Evolutionary conservation across 2,888 invertebrate genomes (phyloP).

Genomic region (Alloscopus bannaensis): DNA sequence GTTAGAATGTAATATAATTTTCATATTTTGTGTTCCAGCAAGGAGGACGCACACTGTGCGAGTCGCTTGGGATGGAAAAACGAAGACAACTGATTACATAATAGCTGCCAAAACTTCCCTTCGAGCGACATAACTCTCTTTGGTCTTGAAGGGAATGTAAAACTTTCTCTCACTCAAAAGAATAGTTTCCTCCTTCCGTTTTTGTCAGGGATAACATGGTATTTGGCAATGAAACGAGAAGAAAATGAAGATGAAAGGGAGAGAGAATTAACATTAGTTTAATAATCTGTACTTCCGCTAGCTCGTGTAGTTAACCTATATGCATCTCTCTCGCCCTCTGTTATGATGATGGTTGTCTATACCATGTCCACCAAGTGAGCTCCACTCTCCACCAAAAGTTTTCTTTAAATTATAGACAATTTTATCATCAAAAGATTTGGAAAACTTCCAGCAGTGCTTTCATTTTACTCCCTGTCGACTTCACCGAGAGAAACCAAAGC

Average conservation of each 20-base stretch:
- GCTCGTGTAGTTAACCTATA: constrained; percentile 38
- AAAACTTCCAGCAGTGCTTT: constrained; percentile 35
- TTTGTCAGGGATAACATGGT: constrained; percentile 14
- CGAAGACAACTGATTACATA: no score
- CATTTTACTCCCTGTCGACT: not conserved
- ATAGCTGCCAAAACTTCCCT: constrained; percentile 26
- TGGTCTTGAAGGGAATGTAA: not conserved
- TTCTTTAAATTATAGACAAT: constrained; percentile 35
- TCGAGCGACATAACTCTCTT: no score
- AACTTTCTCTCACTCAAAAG: constrained; percentile 1
- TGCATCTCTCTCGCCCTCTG: constrained; percentile 1
- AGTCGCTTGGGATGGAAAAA: no score
- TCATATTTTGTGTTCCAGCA: no score
- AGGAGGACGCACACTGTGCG: no score
- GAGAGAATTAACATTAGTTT: constrained; percentile 52
- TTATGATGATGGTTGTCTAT: not conserved
- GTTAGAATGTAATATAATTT: no score
- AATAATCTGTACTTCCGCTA: constrained; percentile 53
- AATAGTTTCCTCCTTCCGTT: constrained; percentile 30
- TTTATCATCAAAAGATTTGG: constrained; percentile 48
- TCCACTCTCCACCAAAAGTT: not conserved
- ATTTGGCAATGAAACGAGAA: constrained; percentile 41
- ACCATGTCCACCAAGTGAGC: not conserved
- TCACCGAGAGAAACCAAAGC: constrained; percentile 1
- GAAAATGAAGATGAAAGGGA: constrained; percentile 45